These are phyloP conservation scores for Coecobrya sp. DNA, from an alignment of 2,888 invertebrate species.

Conservation along the genomic window DNA sequence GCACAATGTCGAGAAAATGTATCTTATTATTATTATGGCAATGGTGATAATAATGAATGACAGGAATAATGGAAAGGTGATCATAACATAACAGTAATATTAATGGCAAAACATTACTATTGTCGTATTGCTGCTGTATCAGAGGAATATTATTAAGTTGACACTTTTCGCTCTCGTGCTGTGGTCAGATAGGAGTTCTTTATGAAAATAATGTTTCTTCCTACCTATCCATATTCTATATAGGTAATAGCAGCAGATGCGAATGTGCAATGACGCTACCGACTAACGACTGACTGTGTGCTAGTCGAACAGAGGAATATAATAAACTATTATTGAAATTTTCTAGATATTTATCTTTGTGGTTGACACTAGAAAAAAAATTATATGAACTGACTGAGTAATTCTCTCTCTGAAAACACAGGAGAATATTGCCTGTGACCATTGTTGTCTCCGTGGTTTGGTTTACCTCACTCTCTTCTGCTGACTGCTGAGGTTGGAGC, in stretches of 20 bases:
- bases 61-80: constrained; percentile 62
- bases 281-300: constrained; percentile 64
- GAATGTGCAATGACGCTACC: constrained; percentile 71
- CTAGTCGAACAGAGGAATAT: neutral
- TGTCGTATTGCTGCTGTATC: constrained; percentile 21
- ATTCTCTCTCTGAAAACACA: neutral
- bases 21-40: constrained; percentile 36
- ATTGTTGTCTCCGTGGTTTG: constrained; percentile 41
- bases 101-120: constrained; percentile 57
- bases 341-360: constrained; percentile 71
- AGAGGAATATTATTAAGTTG: constrained; percentile 75
- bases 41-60: constrained; percentile 57
- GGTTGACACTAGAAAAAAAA: constrained; percentile 61
- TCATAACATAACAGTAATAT: constrained; percentile 64
- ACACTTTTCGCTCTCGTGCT: constrained; percentile 70
- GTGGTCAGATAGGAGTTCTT: constrained; percentile 63
- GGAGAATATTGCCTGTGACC: constrained; percentile 29
- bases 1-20: neutral
- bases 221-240: neutral
- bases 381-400: neutral
- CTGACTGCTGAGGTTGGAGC: neutral
- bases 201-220: neutral
- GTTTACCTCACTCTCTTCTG: constrained; percentile 18
- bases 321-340: constrained; percentile 55
- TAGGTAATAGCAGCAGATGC: constrained; percentile 18